A percentile compares a stretch with the other conserved stretches of the same genome.
Conservation (phyloP, 2,113 vertebrate genomes). For the Leptobrachium leishanense region DNA sequence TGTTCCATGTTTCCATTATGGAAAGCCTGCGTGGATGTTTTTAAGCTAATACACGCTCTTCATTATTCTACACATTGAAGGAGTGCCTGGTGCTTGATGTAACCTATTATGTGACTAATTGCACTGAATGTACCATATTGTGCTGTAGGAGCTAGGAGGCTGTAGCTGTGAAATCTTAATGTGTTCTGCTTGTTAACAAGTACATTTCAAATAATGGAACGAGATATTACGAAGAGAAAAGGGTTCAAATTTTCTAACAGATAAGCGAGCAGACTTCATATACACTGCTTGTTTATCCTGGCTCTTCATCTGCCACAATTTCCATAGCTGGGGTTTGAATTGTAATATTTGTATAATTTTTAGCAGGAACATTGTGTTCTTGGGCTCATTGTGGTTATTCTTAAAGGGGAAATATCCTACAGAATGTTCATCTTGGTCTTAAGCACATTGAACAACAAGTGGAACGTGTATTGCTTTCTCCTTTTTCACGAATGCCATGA, state of each 20-base stretch:
- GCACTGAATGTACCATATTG: constrained; percentile 3
- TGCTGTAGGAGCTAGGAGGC: constrained; percentile 20
- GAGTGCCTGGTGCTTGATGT: not conserved
- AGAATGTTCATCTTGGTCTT: too few relatives aligned
- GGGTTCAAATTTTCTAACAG: constrained; percentile 2
- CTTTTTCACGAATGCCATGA: too few relatives aligned
- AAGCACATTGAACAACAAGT: too few relatives aligned
- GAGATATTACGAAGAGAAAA: not conserved
- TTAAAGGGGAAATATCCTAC: too few relatives aligned
- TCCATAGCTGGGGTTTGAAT: constrained; percentile 46
- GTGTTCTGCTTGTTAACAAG: constrained; percentile 2
- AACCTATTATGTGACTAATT: constrained; percentile 18
- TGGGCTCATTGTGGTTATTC: too few relatives aligned
- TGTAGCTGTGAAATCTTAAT: not conserved
- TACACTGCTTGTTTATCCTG: constrained; percentile 37
- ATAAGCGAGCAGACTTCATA: not conserved
- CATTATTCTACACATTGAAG: not conserved
- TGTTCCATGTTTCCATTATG: not conserved
- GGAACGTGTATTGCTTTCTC: too few relatives aligned
- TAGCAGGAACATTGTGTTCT: too few relatives aligned
- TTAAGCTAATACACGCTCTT: not conserved
- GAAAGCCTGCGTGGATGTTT: not conserved
- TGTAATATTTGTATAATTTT: not conserved
- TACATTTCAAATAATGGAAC: not conserved
- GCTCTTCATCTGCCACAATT: constrained; percentile 24